Conservation (phyloP, 2,888 invertebrate species). For the Saturnia pavonia region DNA sequence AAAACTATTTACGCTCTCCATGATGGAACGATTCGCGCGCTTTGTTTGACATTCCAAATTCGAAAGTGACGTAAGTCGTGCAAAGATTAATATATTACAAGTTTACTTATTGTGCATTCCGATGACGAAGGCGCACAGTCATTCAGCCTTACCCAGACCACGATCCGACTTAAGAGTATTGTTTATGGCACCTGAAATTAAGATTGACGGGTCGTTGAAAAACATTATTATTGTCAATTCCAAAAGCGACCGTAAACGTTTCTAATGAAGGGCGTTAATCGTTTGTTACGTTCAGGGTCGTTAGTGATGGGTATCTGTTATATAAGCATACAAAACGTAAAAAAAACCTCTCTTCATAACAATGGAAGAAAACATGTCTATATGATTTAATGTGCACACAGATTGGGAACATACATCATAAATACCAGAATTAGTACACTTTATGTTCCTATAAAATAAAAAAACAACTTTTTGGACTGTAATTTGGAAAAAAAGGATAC, state of each 20-base stretch:
- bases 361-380: not conserved
- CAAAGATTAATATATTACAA: slow-evolving; percentile 9
- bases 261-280: slow-evolving; percentile 13
- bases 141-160: slow-evolving; percentile 20
- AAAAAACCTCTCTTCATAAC: not conserved
- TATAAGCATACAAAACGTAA: not conserved
- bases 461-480: too few relatives aligned
- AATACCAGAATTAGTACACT: too few relatives aligned
- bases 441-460: too few relatives aligned
- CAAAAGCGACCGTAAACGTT: slow-evolving; percentile 22
- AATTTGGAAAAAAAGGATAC: too few relatives aligned
- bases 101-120: slow-evolving; percentile 19
- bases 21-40: slow-evolving; percentile 23
- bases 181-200: slow-evolving; percentile 25
- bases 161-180: slow-evolving; percentile 22
- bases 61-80: slow-evolving; percentile 23
- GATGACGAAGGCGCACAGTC: slow-evolving; percentile 13
- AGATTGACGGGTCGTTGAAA: slow-evolving; percentile 18
- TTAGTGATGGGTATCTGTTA: slow-evolving; percentile 6
- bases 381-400: not conserved
- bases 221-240: slow-evolving; percentile 21
- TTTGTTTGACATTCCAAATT: slow-evolving; percentile 26
- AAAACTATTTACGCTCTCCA: slow-evolving; percentile 28
- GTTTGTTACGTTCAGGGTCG: slow-evolving; percentile 21
- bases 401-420: too few relatives aligned